phyloP scores from a whole-genome alignment of 2,113 vertebrate species.

The Pao palembangensis region DNA sequence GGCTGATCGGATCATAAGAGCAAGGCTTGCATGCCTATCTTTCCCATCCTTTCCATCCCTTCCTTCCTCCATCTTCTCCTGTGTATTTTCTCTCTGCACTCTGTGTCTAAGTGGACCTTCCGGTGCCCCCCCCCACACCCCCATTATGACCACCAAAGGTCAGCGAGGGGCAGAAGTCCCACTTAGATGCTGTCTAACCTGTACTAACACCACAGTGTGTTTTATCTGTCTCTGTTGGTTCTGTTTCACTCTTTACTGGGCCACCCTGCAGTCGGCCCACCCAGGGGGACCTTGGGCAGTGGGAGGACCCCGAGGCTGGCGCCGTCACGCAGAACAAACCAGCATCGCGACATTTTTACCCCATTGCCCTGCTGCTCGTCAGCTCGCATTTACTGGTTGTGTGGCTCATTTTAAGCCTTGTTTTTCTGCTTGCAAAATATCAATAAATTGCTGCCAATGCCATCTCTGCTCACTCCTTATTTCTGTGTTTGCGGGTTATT shows the following conservation, averaged over 20 bases:
- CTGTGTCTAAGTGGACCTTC: constrained; percentile 36
- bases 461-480: constrained; percentile 48
- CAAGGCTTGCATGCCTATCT: constrained; percentile 5
- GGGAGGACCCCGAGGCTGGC: constrained; percentile 95
- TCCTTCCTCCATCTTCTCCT: constrained; percentile 20
- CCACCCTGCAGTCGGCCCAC: constrained; percentile 86
- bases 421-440: constrained; percentile 99
- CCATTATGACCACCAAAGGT: neutral
- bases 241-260: constrained; percentile 54
- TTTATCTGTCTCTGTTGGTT: constrained; percentile 60
- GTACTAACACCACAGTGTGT: constrained; percentile 49
- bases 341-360: constrained; percentile 98
- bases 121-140: constrained; percentile 2
- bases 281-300: constrained; percentile 89
- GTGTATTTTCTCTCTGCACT: constrained; percentile 21
- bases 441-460: constrained; percentile 86
- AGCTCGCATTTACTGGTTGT: constrained; percentile 99
- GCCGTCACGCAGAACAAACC: constrained; percentile 94
- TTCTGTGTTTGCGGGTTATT: constrained; percentile 40
- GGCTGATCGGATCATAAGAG: no score
- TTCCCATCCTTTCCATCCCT: constrained; percentile 3
- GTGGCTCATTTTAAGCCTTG: constrained; percentile 99
- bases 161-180: constrained; percentile 8
- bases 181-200: constrained; percentile 24
- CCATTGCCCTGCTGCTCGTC: constrained; percentile 98